Base-by-base conservation (phyloP, 2,888 invertebrate species). In the Apamea crenata region DNA sequence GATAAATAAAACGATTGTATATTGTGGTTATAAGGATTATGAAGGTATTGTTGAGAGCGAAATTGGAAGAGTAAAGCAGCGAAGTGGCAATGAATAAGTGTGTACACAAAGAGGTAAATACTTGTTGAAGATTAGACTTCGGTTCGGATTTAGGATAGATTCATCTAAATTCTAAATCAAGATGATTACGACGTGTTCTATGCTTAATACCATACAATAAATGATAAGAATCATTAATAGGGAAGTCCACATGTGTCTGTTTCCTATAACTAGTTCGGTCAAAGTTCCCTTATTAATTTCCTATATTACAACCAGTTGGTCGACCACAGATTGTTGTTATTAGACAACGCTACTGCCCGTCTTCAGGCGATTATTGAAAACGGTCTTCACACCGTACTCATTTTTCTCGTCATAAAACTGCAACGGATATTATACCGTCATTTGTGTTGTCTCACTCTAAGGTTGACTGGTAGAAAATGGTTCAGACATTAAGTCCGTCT, bases 1-100 rank as follows among this genome's bases (percentile, higher is more conserved):
- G 77, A 81, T 72, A 77, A 77, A 84, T 74, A 84, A 74, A 77
- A 65, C 71, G 68, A 77, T 85, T 80, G 65, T 80, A 47, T 79
- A 74, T 71, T 66, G 74, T 74, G 56, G 36, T 72, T 68, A 74
- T 32, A 67, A 36, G 80, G 80, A 84, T 85, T 87, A 77, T 69
- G n/a, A 69, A 66, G 76, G 66, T n/a, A 75, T 70, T 77, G 86
- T 69, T 65, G 59, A 59, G 47, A 82, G 59, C 14, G 61, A 77
- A 74, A 74, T 40, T 21, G 40, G 36, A 44, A 12, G 40, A 50
- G 25, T 36, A 16, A 69, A 44, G 40, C 68, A 74, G 61, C 47
- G 77, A 61, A 78, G 56, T 72, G 70, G 32, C 59, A 71, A 40
- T 74, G 25, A 74, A 66, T 68, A 63, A 81, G n/a, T 59, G 40